phyloP scores from a whole-genome alignment of 2,797 vertebrate genomes.

The Pelodytes ibericus region DNA sequence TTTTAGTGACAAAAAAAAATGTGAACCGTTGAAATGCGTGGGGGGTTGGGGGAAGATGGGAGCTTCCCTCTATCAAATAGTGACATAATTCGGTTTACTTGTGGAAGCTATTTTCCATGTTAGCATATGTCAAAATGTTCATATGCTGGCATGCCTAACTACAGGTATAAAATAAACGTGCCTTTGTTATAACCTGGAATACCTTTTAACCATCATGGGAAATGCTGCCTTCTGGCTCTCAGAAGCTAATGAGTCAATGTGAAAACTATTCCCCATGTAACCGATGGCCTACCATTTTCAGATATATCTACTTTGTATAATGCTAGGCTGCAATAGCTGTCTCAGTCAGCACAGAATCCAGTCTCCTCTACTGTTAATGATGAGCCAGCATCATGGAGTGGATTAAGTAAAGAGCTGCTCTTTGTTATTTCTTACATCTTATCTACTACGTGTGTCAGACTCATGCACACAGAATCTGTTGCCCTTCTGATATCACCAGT shows the following conservation, averaged over 20 bases:
- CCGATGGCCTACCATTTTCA: background rate
- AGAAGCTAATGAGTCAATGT: conserved; percentile 6
- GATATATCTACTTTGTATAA: conserved; percentile 3
- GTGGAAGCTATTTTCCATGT: conserved; percentile 7
- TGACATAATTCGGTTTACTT: conserved; percentile 12
- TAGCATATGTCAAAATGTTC: conserved; percentile 9
- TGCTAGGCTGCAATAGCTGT: background rate
- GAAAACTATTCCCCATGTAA: background rate
- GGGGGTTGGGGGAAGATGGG: conserved; percentile 27
- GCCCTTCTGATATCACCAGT: too few relatives aligned
- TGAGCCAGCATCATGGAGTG: background rate
- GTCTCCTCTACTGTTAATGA: background rate
- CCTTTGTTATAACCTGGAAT: conserved; percentile 5
- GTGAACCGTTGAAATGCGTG: conserved; percentile 41
- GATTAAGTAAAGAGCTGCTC: background rate
- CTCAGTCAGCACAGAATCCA: background rate
- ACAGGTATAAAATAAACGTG: background rate
- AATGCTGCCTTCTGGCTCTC: background rate
- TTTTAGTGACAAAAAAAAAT: conserved; percentile 55
- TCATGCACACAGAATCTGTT: background rate
- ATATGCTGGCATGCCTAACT: background rate
- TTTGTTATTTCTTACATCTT: background rate
- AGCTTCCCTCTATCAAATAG: conserved; percentile 37
- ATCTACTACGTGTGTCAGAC: background rate
- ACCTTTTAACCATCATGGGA: background rate